Base-by-base conservation (phyloP, 2,113 vertebrate genomes). In the Paedocypris sp. region DNA sequence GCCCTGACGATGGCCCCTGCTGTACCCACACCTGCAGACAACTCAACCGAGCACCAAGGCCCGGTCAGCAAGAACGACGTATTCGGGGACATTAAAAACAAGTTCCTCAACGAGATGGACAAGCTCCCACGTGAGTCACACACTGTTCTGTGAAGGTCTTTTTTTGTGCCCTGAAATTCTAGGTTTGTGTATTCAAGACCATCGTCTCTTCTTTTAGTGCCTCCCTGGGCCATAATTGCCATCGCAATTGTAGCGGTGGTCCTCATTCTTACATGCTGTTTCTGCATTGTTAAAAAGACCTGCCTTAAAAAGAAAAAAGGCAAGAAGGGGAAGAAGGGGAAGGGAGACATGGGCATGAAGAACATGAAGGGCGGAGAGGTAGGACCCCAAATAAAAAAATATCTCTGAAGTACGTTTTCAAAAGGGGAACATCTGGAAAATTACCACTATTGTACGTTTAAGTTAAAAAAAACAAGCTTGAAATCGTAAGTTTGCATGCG, bases 241-340 rank as follows among this genome's bases (percentile, higher is more conserved):
- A 92, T 97, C 0, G 90, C 91, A 0, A 90, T 97, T 66, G 93
- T 98, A 0, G 90, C 86, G 0, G 93, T 92, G 47, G 81, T 96
- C 43, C 86, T 98, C 73, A 80, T 97, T 61, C 85, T 98, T 71
- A 91, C 91, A 59, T 98, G 94, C 77, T 98, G 94, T 86, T 92
- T 98, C 85, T 98, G 94, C 85, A 91, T 97, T 79, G 86, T 94
- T 79, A 98, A 98, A 83, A 98, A 98, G 74, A 97, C 94, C 83
- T 95, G 90, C 77, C 97, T 92, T 77, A 97, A 96, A 84, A 98
- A 92, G 87, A 97, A 92, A 87, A 98, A 93, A 83, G 93, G 89
- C 83, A 98, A 97, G 85, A 98, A 98, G 77, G 83, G 83, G 64
- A 94, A 97, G 81, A 98, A 98, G 68, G 92, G 91, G 32, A 98